These are phyloP conservation scores for Entosphenus tridentatus DNA, from an alignment of 2,113 vertebrate genomes.

Conservation along the genomic window DNA sequence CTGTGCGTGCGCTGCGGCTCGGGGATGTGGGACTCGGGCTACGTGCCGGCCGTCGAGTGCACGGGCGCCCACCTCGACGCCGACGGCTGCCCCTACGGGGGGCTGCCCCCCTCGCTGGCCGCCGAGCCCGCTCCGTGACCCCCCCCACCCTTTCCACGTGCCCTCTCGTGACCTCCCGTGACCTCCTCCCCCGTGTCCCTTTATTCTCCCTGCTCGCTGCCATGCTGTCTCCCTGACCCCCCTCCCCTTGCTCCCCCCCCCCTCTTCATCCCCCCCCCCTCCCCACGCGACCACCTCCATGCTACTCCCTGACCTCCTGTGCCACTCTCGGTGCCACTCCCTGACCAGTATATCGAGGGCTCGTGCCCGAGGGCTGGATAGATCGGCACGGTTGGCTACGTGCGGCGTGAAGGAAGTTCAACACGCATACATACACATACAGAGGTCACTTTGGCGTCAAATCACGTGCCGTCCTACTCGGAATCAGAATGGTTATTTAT, in stretches of 20 bases:
- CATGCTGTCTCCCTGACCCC: not conserved
- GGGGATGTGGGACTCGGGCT: constrained; percentile 94
- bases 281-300: not conserved
- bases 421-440: too few species aligned
- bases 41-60: constrained; percentile 75
- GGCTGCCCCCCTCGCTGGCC: constrained; percentile 13
- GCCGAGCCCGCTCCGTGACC: not conserved
- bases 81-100: constrained; percentile 67
- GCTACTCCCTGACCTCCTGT: too few species aligned
- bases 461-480: too few species aligned
- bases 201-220: not conserved
- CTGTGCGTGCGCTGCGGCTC: constrained; percentile 71
- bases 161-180: not conserved
- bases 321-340: too few species aligned
- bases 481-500: too few species aligned
- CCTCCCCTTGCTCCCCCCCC: not conserved
- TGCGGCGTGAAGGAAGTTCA: too few species aligned
- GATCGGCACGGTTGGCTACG: too few species aligned
- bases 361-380: too few species aligned
- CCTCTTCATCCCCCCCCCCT: not conserved
- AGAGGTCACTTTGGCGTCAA: too few species aligned
- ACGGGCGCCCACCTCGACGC: constrained; percentile 53
- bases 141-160: not conserved
- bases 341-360: too few species aligned
- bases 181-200: not conserved